Conservation (phyloP, 2,797 vertebrate species). For the Spinus olivaceus region DNA sequence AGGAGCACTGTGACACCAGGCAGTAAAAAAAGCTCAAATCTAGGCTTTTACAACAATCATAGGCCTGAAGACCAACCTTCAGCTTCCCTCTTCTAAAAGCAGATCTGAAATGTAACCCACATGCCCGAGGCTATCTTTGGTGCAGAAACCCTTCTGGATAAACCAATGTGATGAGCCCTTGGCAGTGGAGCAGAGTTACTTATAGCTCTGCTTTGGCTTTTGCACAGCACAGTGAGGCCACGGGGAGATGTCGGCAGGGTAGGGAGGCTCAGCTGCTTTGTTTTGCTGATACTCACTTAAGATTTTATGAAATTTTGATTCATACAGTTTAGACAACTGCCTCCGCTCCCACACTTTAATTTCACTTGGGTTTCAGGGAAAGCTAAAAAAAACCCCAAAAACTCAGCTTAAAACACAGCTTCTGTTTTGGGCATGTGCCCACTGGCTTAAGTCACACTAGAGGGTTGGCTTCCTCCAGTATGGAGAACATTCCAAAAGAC, state of each 20-base stretch:
- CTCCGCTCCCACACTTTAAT: neutral
- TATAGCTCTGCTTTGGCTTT: neutral
- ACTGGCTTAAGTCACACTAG: neutral
- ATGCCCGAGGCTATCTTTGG: constrained; percentile 30
- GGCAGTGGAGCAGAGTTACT: neutral
- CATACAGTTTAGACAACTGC: neutral
- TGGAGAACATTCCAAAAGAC: neutral
- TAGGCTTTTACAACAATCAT: constrained; percentile 10
- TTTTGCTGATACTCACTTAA: neutral
- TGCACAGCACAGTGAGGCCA: neutral
- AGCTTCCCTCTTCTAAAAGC: constrained; percentile 1
- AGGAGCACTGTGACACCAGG: neutral
- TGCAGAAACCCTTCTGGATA: constrained; percentile 22
- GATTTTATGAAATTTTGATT: constrained; percentile 21
- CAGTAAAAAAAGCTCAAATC: constrained; percentile 16
- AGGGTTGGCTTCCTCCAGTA: fast-evolving
- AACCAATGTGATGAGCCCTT: neutral
- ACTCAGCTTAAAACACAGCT: neutral
- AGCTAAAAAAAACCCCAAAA: neutral
- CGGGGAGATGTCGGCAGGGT: neutral
- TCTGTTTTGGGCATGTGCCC: neutral
- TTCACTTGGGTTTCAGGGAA: neutral
- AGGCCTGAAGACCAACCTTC: neutral
- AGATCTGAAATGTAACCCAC: neutral
- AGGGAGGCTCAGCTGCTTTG: neutral